Percentiles rank a stretch among this genome's conserved stretches.
Evolutionary conservation across 2,888 invertebrate species (phyloP).

Genomic region (Lasioglossum malachurum): DNA sequence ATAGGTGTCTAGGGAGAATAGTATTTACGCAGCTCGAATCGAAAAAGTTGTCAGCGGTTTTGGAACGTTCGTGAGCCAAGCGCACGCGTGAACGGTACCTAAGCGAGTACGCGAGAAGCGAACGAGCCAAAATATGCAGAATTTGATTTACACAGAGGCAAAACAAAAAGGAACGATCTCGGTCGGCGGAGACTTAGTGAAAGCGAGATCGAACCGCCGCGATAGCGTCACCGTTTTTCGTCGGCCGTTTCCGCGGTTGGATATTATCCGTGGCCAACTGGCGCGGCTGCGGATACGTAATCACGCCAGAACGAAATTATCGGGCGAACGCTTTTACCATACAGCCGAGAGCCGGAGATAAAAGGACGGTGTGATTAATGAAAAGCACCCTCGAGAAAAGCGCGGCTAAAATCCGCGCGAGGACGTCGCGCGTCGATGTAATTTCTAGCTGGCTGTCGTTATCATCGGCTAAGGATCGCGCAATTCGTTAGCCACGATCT

Average conservation of each 20-base stretch:
- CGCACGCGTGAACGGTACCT: not conserved
- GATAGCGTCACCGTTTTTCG: slow-evolving; percentile 17
- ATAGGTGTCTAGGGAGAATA: no score
- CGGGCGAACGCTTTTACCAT: slow-evolving; percentile 41
- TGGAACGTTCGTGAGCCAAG: not conserved
- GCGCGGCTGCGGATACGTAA: slow-evolving; percentile 27
- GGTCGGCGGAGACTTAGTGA: not conserved
- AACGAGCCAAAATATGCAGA: not conserved
- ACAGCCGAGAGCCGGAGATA: slow-evolving; percentile 23
- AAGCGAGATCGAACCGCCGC: not conserved
- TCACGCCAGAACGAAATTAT: slow-evolving; percentile 41
- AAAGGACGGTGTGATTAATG: slow-evolving; percentile 48
- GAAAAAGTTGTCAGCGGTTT: not conserved
- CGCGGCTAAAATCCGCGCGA: slow-evolving; percentile 37
- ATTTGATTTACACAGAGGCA: not conserved
- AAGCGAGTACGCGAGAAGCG: not conserved
- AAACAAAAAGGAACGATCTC: not conserved
- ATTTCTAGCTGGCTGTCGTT: slow-evolving; percentile 40
- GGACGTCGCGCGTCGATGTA: slow-evolving; percentile 31
- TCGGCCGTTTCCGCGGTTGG: slow-evolving; percentile 1
- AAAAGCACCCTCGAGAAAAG: slow-evolving; percentile 49
- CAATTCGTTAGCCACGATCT: not conserved
- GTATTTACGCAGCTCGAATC: not conserved
- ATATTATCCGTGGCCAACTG: slow-evolving; percentile 18
- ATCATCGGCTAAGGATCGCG: slow-evolving; percentile 27